Conservation (phyloP, 2,113 vertebrate genomes). For the Connochaetes taurinus region DNA sequence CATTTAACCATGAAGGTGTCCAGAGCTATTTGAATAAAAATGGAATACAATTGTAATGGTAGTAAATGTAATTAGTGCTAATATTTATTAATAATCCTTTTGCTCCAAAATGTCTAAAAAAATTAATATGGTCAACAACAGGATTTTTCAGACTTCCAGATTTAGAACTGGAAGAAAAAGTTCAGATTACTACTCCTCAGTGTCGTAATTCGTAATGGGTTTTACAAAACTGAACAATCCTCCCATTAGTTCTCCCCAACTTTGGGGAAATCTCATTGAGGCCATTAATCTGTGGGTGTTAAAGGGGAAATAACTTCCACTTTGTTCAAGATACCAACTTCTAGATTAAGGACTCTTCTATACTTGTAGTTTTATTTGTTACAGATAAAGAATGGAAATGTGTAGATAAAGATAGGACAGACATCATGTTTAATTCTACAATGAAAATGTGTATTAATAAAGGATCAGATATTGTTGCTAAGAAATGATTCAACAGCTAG, state of each 20-base stretch:
- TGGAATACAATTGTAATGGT: neutral
- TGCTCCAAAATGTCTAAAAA: slow-evolving; percentile 15
- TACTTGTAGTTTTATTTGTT: slow-evolving; percentile 23
- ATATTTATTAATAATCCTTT: slow-evolving; percentile 16
- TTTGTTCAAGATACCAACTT: neutral
- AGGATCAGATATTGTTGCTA: slow-evolving; percentile 12
- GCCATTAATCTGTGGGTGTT: neutral
- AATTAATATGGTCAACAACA: neutral
- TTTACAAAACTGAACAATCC: slow-evolving; percentile 1
- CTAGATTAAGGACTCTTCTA: neutral
- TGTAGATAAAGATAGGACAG: neutral
- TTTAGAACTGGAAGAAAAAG: neutral
- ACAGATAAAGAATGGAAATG: neutral
- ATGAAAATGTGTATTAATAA: neutral
- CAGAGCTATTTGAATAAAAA: slow-evolving; percentile 12
- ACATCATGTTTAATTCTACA: neutral
- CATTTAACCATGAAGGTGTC: slow-evolving; percentile 51
- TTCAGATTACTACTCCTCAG: neutral
- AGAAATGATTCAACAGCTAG: neutral
- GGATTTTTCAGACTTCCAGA: slow-evolving; percentile 3
- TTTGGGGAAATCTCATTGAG: neutral
- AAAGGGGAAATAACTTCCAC: neutral
- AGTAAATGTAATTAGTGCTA: slow-evolving; percentile 27
- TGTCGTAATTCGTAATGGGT: neutral
- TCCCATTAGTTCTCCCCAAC: neutral